Base-by-base conservation (phyloP, 2,888 invertebrate genomes). In the Himalopsyche anomala region DNA sequence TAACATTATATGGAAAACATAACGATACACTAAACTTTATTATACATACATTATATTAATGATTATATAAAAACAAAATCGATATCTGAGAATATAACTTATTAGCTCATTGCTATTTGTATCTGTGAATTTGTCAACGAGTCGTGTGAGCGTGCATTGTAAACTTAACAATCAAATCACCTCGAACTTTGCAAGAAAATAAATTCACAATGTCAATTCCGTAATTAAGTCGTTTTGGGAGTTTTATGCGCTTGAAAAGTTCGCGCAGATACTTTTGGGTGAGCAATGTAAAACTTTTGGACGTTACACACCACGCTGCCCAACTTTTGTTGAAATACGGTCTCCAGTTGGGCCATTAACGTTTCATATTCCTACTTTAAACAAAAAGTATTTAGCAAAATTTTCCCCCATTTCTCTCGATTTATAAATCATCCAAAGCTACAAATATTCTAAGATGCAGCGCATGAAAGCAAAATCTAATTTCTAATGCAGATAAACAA, bases 381-480 rank as follows among this genome's bases (percentile, higher is more conserved):
- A 62, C 62, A 62, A 62, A 62, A 62, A 62, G 62, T 62, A 62
- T 62, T 51, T 62, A 28, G n/a, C 19, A 62, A 19, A 62, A 62
- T 9, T 19, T n/a, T 3, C 28, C 62, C 19, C 51, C 62, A 28
- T n/a, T 28, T 62, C 62, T 62, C 62, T 6, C 62, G 28, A 28
- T 11, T 4, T 19, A 62, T 62, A 62, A 62, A 62, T 62, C 62
- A 62, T 62, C 28, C 19, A 0, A 6, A 4, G 62, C 19, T 62
- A 62, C 62, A 80, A 80, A 80, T 42, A 28, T 80, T 80, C 80
- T 42, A 6, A 80, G n/a, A 42, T 40, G 40, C 45, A 45, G 12
- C 5, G n/a, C 9, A 6, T n/a, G 91, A 51, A 69, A 36, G 55
- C 56, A 28, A 82, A 54, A 42, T 15, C 51, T 15, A 15, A 51